These are phyloP conservation scores for Gouania willdenowi DNA, from an alignment of 2,797 vertebrate genomes.

Conservation along the genomic window DNA sequence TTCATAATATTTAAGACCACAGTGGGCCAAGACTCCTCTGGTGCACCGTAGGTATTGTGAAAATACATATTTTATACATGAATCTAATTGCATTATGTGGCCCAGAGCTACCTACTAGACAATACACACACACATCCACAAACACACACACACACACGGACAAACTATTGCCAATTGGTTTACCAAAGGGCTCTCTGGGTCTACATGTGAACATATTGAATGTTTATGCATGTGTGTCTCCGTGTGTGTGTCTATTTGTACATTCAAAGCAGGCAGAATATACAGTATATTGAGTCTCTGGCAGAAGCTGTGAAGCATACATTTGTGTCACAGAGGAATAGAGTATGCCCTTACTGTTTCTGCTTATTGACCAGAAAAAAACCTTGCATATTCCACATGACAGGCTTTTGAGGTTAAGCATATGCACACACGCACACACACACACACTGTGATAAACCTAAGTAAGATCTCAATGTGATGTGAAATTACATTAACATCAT, in stretches of 20 bases:
- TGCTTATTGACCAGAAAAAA: slow-evolving; percentile 43
- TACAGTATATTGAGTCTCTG: slow-evolving; percentile 8
- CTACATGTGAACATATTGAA: slow-evolving; percentile 17
- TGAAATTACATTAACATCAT: not conserved
- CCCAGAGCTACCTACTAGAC: slow-evolving; percentile 70
- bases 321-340: slow-evolving; percentile 21
- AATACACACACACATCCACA: slow-evolving; percentile 25
- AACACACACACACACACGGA: slow-evolving; percentile 3
- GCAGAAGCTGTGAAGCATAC: slow-evolving; percentile 17
- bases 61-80: slow-evolving; percentile 73
- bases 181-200: slow-evolving; percentile 6
- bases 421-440: slow-evolving; percentile 6
- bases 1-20: slow-evolving; percentile 63
- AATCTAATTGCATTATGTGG: slow-evolving; percentile 75
- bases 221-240: slow-evolving; percentile 3
- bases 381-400: slow-evolving; percentile 26
- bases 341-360: slow-evolving; percentile 11
- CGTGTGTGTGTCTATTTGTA: slow-evolving; percentile 19
- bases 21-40: slow-evolving; percentile 46
- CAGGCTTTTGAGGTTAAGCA: slow-evolving; percentile 20
- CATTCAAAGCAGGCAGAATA: slow-evolving; percentile 12
- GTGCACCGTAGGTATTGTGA: slow-evolving; percentile 66
- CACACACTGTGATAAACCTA: not conserved
- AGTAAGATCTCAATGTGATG: not conserved
- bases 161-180: slow-evolving; percentile 10